phyloP scores from a whole-genome alignment of 2,888 invertebrate species.

The Scaptomyza cyrtandrae region DNA sequence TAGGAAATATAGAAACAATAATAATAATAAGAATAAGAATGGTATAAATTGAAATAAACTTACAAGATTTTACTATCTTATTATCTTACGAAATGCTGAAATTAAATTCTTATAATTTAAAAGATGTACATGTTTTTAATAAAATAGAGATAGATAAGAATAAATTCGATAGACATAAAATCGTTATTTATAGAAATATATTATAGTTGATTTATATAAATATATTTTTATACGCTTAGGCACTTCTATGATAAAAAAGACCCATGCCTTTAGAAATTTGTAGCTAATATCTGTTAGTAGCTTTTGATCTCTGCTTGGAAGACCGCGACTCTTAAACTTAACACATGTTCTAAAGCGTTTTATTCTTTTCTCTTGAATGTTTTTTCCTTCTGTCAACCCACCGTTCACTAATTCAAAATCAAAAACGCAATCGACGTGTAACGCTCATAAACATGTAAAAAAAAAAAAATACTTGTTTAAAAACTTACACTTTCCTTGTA shows the following conservation, averaged over 20 bases:
- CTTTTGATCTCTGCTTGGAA: conserved; percentile 15
- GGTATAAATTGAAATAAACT: too few species aligned
- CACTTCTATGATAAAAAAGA: conserved; percentile 22
- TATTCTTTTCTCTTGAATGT: conserved; percentile 70
- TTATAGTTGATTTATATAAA: neutral
- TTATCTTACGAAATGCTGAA: too few species aligned
- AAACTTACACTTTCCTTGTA: conserved; percentile 14
- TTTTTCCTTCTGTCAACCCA: conserved; percentile 37
- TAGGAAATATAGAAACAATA: too few species aligned
- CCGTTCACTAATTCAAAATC: conserved; percentile 40
- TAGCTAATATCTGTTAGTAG: conserved; percentile 13
- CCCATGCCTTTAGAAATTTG: neutral
- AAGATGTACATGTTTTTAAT: too few species aligned
- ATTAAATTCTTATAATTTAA: too few species aligned
- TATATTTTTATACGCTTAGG: neutral
- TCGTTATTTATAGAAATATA: too few species aligned
- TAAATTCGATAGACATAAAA: too few species aligned
- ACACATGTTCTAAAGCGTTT: conserved; percentile 50
- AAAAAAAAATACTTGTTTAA: neutral
- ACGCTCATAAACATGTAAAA: conserved; percentile 49
- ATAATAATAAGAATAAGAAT: too few species aligned
- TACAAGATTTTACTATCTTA: too few species aligned
- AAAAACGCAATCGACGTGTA: conserved; percentile 47
- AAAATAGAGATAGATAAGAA: too few species aligned
- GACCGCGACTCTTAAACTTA: neutral